Conservation (phyloP, 2,888 invertebrate species). For the Ariolimax columbianus region DNA sequence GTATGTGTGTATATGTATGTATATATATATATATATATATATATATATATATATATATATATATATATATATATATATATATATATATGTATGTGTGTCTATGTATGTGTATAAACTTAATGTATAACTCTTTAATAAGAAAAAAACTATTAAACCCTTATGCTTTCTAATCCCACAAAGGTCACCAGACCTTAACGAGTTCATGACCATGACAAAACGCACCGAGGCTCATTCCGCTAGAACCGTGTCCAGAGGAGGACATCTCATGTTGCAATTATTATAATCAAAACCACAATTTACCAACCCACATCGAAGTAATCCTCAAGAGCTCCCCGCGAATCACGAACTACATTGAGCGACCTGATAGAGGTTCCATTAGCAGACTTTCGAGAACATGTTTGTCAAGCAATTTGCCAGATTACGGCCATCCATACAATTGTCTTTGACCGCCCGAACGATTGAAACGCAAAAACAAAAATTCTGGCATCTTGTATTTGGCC, state of each 20-base stretch:
- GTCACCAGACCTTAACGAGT: background rate
- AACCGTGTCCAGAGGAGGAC: background rate
- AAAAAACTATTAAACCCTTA: no score
- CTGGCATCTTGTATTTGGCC: background rate
- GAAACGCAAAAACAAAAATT: background rate
- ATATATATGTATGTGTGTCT: no score
- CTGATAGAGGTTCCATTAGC: conserved; percentile 6
- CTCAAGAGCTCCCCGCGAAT: background rate
- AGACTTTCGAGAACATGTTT: background rate
- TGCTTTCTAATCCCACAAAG: background rate
- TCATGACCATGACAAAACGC: background rate
- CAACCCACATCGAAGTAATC: background rate
- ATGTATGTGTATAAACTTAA: no score
- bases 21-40: no score
- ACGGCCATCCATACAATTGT: background rate
- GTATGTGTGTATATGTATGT: no score
- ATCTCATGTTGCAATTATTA: conserved; percentile 6
- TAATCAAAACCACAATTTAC: conserved; percentile 4
- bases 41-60: no score
- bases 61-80: no score
- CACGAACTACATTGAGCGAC: background rate
- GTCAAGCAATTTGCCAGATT: background rate
- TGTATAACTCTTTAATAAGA: no score
- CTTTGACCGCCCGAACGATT: conserved; percentile 6
- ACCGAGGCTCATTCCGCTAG: background rate